Conservation (phyloP, 2,797 vertebrate genomes). For the Falco rusticolus region DNA sequence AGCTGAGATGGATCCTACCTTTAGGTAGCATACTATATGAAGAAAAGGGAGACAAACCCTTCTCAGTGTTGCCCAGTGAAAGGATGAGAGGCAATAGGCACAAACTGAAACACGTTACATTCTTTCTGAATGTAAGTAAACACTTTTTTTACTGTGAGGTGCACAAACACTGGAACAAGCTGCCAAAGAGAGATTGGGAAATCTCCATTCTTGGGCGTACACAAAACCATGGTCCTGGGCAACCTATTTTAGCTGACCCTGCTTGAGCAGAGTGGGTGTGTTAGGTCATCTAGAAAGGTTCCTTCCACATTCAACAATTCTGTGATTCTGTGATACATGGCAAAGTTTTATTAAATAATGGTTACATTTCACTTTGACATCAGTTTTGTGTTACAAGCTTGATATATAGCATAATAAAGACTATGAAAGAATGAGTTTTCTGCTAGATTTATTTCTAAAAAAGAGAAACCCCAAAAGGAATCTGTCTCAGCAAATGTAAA, state of each 20-base stretch:
- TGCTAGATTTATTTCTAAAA: neutral
- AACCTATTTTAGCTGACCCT: neutral
- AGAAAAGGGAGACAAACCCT: neutral
- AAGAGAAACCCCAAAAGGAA: neutral
- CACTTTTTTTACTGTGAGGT: neutral
- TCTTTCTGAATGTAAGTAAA: neutral
- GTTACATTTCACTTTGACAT: neutral
- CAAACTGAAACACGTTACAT: neutral
- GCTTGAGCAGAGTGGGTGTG: neutral
- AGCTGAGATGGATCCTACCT: neutral
- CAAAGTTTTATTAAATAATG: neutral
- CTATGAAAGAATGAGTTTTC: neutral
- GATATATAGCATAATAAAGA: neutral
- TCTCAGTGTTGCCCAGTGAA: neutral
- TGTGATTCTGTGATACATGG: neutral
- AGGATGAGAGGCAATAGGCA: neutral
- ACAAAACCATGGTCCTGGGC: neutral
- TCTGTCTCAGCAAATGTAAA: neutral
- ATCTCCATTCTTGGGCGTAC: neutral
- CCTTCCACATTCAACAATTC: neutral
- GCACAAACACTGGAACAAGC: neutral
- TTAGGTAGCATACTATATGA: neutral
- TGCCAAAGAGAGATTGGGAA: neutral
- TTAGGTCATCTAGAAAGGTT: neutral
- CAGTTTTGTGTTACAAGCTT: neutral